phyloP scores from a whole-genome alignment of 2,113 vertebrate species.

The Smithornis capensis region DNA sequence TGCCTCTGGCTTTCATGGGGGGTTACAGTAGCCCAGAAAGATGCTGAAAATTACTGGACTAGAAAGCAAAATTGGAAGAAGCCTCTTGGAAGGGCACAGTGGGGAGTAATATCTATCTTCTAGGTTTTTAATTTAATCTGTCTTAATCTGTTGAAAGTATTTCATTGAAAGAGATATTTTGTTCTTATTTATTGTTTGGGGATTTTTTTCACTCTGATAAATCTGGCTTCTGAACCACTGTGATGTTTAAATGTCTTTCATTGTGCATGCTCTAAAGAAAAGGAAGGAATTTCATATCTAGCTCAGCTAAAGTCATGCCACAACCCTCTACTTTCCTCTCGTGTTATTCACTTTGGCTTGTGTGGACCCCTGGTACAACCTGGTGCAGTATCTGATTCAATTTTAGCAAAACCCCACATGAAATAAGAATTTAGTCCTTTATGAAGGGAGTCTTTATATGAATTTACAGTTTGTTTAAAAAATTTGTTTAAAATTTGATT shows the following conservation, averaged over 20 bases:
- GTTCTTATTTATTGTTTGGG: background rate
- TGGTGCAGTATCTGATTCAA: background rate
- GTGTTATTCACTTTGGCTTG: background rate
- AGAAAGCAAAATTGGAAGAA: background rate
- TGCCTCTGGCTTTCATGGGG: background rate
- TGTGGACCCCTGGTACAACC: background rate
- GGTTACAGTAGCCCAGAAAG: background rate
- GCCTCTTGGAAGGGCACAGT: background rate
- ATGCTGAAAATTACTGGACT: background rate
- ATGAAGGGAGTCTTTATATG: accelerated
- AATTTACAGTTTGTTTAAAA: background rate
- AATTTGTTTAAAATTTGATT: background rate
- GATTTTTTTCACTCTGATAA: background rate
- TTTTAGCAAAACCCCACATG: background rate
- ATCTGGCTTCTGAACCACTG: background rate
- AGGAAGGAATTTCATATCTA: background rate
- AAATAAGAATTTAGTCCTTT: background rate
- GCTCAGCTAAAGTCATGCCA: background rate
- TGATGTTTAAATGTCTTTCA: background rate
- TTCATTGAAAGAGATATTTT: background rate
- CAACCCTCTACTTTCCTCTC: background rate
- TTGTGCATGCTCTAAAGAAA: background rate
- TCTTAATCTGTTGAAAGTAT: background rate
- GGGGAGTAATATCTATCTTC: background rate
- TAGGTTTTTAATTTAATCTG: background rate